Conservation (phyloP, 1,140 invertebrate species). For the Drosophila tsacasi region DNA sequence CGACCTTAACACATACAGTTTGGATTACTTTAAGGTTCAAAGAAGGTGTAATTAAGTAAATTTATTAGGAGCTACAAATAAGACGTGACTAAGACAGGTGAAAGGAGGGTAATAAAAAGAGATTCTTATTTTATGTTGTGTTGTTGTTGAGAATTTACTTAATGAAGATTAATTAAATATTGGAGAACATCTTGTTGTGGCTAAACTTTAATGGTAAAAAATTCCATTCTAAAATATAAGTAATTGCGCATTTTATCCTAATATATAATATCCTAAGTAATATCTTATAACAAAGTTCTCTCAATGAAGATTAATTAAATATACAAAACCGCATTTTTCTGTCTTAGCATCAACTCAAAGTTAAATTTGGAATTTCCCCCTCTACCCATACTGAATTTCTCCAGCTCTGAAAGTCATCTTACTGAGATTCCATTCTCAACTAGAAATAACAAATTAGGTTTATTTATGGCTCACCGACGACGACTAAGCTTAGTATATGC, state of each 20-base stretch:
- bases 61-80: constrained; percentile 4
- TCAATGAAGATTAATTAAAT: background rate
- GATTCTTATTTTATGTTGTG: background rate
- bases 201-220: background rate
- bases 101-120: background rate
- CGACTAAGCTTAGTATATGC: constrained; percentile 29
- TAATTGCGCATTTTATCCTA: background rate
- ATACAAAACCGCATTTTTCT: background rate
- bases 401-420: constrained; percentile 18
- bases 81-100: constrained; percentile 3
- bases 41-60: background rate
- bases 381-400: background rate
- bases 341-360: background rate
- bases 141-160: no score
- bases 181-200: background rate
- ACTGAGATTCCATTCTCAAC: constrained; percentile 24
- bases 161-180: background rate
- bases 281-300: background rate
- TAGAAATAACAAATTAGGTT: constrained; percentile 45
- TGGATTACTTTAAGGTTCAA: background rate
- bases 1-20: background rate
- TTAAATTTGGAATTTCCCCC: background rate
- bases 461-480: constrained; percentile 46
- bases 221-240: constrained; percentile 19
- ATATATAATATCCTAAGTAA: no score